Percentiles rank a stretch among this genome's conserved stretches.
Evolutionary conservation across 2,113 vertebrate genomes (phyloP).

Genomic region (Nanorana parkeri): DNA sequence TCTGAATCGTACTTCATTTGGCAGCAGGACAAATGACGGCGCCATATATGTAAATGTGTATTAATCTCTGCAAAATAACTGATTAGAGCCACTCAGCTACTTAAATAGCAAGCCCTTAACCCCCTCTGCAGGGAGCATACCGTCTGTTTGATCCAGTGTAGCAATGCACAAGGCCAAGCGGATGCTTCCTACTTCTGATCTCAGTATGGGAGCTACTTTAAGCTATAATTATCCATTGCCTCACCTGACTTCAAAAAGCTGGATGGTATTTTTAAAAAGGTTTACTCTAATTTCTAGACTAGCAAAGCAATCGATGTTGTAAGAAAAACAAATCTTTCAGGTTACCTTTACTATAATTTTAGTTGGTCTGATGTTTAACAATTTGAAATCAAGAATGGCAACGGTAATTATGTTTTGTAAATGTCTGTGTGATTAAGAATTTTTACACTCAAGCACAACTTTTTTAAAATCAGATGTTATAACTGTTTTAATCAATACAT

Average conservation of each 20-base stretch:
- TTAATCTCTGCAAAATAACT: slow-evolving; percentile 7
- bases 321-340: too few species aligned
- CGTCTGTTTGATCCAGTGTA: background rate
- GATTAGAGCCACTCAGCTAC: slow-evolving; percentile 5
- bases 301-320: too few species aligned
- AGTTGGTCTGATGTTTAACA: too few species aligned
- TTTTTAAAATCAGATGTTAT: too few species aligned
- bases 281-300: background rate
- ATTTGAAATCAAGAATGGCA: too few species aligned
- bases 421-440: too few species aligned
- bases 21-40: background rate
- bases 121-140: slow-evolving; percentile 9
- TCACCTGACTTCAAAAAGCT: slow-evolving; percentile 21
- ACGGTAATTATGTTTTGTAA: too few species aligned
- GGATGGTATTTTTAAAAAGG: background rate
- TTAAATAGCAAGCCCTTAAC: slow-evolving; percentile 24
- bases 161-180: background rate
- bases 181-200: slow-evolving; percentile 25
- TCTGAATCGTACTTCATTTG: background rate
- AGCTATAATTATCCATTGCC: slow-evolving; percentile 17
- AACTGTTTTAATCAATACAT: too few species aligned
- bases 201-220: slow-evolving; percentile 29
- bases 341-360: too few species aligned
- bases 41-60: slow-evolving; percentile 19
- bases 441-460: too few species aligned